phyloP scores from a whole-genome alignment of 2,113 vertebrate species.

The Hemiprocne comata region DNA sequence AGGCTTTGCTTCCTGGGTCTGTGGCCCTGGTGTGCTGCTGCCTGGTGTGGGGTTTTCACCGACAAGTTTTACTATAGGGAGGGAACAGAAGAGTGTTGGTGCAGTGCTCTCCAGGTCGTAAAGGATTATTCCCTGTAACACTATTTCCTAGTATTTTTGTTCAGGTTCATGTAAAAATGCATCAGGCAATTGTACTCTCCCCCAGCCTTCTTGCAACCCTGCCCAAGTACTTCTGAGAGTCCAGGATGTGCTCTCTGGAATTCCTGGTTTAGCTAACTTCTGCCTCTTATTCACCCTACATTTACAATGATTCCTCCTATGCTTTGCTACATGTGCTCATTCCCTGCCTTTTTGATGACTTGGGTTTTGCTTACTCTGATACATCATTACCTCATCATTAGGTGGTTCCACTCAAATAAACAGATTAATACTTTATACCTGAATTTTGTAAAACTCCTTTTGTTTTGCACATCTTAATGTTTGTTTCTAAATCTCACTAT shows the following conservation, averaged over 20 bases:
- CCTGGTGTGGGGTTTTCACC: background rate
- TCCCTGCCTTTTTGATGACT: background rate
- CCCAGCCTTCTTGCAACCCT: background rate
- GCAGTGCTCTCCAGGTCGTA: background rate
- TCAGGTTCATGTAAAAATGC: background rate
- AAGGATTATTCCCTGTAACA: background rate
- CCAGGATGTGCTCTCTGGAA: background rate
- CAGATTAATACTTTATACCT: background rate
- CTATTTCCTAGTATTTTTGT: background rate
- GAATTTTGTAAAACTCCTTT: background rate
- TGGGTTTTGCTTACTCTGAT: background rate
- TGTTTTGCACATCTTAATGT: background rate
- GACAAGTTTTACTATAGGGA: background rate
- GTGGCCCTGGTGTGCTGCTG: background rate
- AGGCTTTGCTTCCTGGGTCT: background rate
- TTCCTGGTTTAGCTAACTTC: background rate
- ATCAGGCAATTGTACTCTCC: background rate
- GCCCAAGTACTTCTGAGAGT: background rate
- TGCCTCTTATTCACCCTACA: background rate
- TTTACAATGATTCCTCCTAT: accelerated
- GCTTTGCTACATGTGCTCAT: background rate
- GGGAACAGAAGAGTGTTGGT: background rate
- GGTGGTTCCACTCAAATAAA: background rate
- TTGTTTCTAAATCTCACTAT: background rate
- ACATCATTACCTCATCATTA: background rate